Conservation (phyloP, 2,888 invertebrate genomes). For the Heteropelma amictum region DNA sequence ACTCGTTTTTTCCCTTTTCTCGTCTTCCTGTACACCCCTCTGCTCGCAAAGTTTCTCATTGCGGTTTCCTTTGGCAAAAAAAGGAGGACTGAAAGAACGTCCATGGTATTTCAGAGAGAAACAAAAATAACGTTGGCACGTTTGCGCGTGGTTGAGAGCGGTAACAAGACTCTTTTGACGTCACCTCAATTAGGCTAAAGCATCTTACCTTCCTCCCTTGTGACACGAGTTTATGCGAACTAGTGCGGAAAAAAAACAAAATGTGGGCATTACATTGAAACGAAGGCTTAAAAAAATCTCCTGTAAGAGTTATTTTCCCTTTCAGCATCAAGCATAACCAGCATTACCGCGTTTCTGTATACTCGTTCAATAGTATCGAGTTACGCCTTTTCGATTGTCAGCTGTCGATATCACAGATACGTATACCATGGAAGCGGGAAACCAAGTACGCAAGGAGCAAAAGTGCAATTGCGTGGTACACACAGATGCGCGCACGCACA, state of each 20-base stretch:
- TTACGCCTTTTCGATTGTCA: neutral
- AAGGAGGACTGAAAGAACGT: neutral
- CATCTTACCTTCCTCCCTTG: neutral
- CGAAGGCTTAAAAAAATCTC: no score
- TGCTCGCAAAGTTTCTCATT: slow-evolving; percentile 4
- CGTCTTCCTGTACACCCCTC: neutral
- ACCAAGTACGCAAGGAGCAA: slow-evolving; percentile 1
- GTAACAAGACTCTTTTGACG: neutral
- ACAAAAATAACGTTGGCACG: slow-evolving; percentile 6
- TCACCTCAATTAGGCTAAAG: neutral
- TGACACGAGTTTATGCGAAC: neutral
- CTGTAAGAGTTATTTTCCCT: no score
- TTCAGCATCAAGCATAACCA: no score
- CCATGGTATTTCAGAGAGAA: neutral
- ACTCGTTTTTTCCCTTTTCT: neutral
- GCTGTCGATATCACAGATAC: neutral
- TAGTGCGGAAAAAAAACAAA: neutral
- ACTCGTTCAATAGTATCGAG: neutral
- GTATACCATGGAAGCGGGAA: slow-evolving; percentile 17
- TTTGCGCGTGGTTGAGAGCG: neutral
- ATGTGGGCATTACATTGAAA: neutral
- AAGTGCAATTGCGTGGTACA: slow-evolving; percentile 1
- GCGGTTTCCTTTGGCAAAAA: neutral
- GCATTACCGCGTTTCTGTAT: no score
- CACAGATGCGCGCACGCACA: slow-evolving; percentile 11